Conservation (phyloP, 2,888 invertebrate genomes). For the Oligia strigilis region DNA sequence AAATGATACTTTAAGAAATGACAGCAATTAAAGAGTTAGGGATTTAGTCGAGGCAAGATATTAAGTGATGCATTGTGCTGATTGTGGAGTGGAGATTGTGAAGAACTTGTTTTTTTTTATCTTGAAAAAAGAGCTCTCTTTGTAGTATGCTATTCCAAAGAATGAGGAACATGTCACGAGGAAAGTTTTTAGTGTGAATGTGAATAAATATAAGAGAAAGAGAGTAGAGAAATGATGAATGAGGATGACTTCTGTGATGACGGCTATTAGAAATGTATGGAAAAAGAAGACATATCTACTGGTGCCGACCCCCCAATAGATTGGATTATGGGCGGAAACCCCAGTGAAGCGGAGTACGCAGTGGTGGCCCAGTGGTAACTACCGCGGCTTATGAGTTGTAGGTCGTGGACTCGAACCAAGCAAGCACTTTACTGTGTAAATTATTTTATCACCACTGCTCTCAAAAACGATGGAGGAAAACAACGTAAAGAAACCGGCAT, state of each 20-base stretch:
- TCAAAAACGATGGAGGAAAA: too few relatives aligned
- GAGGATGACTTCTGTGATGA: neutral
- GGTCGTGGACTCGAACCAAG: too few relatives aligned
- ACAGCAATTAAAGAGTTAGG: constrained; percentile 18
- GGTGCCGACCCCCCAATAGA: neutral
- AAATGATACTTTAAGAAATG: constrained; percentile 47
- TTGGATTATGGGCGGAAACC: too few relatives aligned
- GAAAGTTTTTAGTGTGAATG: neutral
- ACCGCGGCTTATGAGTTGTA: too few relatives aligned
- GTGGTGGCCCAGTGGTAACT: too few relatives aligned
- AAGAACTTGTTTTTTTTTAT: neutral
- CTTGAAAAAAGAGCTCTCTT: neutral
- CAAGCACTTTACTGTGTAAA: too few relatives aligned
- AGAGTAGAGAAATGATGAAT: neutral
- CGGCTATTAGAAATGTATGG: neutral
- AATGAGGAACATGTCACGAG: neutral
- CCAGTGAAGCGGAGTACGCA: too few relatives aligned
- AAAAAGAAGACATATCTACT: neutral
- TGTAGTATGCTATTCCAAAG: too few relatives aligned
- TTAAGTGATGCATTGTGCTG: constrained; percentile 8
- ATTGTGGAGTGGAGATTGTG: neutral
- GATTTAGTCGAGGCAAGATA: constrained; percentile 17
- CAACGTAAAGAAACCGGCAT: too few relatives aligned
- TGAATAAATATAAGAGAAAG: neutral
- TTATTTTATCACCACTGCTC: too few relatives aligned